Conservation (phyloP, 53 echinoderm and acorn worm species). For the Paelopatides confundens region DNA sequence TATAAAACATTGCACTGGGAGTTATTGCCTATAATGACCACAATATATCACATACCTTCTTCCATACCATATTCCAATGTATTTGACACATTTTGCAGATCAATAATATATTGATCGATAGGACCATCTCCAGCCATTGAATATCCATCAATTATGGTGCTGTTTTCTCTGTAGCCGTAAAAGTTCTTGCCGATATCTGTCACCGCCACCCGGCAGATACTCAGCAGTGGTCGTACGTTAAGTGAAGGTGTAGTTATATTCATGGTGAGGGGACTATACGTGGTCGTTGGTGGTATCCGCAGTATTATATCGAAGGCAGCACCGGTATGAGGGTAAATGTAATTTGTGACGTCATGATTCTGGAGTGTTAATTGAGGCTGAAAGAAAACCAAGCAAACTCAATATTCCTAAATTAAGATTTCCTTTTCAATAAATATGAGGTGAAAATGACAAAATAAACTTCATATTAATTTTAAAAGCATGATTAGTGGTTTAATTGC, state of each 20-base stretch:
- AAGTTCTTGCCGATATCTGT: constrained; percentile 70
- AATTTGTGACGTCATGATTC: constrained; percentile 67
- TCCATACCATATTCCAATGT: constrained; percentile 57
- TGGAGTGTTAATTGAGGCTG: constrained; percentile 50
- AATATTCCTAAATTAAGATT: no score
- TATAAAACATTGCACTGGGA: no score
- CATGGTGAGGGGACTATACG: constrained; percentile 68
- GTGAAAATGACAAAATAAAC: neutral
- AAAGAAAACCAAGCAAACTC: neutral
- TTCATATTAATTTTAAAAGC: neutral
- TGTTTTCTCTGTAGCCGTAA: constrained; percentile 63
- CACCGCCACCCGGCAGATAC: constrained; percentile 76
- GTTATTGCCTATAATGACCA: no score
- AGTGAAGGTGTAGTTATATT: constrained; percentile 74
- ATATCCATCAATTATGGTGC: constrained; percentile 31
- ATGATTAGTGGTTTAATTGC: no score
- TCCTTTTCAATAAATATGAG: neutral
- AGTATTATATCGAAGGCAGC: constrained; percentile 75
- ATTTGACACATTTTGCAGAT: constrained; percentile 79
- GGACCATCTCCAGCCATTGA: constrained; percentile 44
- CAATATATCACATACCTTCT: constrained; percentile 9
- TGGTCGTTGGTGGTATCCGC: constrained; percentile 76
- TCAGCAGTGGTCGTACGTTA: constrained; percentile 61
- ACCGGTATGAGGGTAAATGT: constrained; percentile 80
- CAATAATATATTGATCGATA: constrained; percentile 55